Evolutionary conservation across 1,140 invertebrate genomes (phyloP).

Genomic region (Mylabris phalerata): DNA sequence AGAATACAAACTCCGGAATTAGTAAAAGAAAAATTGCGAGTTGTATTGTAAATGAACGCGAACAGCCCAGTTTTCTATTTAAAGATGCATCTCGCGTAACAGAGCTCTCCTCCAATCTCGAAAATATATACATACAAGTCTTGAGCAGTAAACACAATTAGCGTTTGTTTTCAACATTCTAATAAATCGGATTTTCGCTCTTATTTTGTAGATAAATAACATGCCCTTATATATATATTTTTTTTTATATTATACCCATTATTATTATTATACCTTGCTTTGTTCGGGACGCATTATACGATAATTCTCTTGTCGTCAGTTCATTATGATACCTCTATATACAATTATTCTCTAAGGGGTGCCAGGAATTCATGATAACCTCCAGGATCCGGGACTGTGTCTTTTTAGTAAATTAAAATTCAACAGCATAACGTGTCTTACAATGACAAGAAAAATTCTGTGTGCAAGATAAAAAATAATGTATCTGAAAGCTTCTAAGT

Average conservation of each 20-base stretch:
- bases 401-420: no score
- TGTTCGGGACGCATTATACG: no score
- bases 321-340: no score
- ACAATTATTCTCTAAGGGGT: no score
- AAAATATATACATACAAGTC: constrained; percentile 29
- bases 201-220: constrained; percentile 32
- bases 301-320: no score
- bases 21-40: constrained; percentile 30
- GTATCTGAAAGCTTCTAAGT: no score
- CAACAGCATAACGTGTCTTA: no score
- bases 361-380: no score
- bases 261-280: neutral
- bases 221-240: constrained; percentile 11
- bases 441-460: no score
- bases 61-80: constrained; percentile 27
- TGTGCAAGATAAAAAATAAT: no score
- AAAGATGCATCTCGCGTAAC: constrained; percentile 26
- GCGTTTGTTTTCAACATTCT: constrained; percentile 33
- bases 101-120: constrained; percentile 26
- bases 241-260: constrained; percentile 10
- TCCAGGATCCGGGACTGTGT: no score
- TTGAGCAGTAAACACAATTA: constrained; percentile 37
- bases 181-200: constrained; percentile 36
- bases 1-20: constrained; percentile 38
- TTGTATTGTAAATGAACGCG: constrained; percentile 30